Evolutionary conservation across 2,797 vertebrate species (phyloP), one percentile per base, ranked within the genome.

Genomic region (Discoglossus pictus): DNA sequence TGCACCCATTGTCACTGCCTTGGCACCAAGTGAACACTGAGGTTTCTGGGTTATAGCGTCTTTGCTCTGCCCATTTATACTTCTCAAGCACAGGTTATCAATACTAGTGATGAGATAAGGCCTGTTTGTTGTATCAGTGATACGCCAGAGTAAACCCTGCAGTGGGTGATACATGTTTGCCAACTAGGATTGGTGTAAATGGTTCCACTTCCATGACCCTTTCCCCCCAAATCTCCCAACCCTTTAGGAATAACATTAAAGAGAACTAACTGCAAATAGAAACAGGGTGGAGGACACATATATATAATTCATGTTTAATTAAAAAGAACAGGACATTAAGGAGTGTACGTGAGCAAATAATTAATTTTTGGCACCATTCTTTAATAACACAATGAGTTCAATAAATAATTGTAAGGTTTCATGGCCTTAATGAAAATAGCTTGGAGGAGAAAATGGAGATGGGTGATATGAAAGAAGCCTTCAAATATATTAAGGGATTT

Each of bases 81-180:
- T 16, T 44, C 20, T 3, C 16, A 7, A 10, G 18, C 35, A 44
- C 11, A 53, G 23, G 1, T 11, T 27, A 7, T 20, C 9, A 47
- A 61, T 21, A 35, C 59, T 54, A 13, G 43, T 6, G 13, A 11
- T 8, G 18, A 44, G 47, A 55, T 74, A 71, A 75, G 69, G 24
- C 21, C 36, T 60, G 34, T 59, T 54, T 16, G 31, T 47, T 70
- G 39, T 9, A 34, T 24, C 44, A 10, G 40, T 36, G 46, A 72
- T 59, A 53, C 12, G 31, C 31, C 35, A 43, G 47, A 67, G 65
- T 50, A 67, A 66, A 42, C 65, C 39, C 65, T 64, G 47, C 27
- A 67, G 35, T 42, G 24, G 50, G 35, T 42, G 27, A 61, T 66
- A 52, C 17, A 15, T 76, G 62, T 75, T 69, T 51, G 51, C 50